Evolutionary conservation across 2,888 invertebrate species (phyloP).

Genomic region (Cataglyphis livida): DNA sequence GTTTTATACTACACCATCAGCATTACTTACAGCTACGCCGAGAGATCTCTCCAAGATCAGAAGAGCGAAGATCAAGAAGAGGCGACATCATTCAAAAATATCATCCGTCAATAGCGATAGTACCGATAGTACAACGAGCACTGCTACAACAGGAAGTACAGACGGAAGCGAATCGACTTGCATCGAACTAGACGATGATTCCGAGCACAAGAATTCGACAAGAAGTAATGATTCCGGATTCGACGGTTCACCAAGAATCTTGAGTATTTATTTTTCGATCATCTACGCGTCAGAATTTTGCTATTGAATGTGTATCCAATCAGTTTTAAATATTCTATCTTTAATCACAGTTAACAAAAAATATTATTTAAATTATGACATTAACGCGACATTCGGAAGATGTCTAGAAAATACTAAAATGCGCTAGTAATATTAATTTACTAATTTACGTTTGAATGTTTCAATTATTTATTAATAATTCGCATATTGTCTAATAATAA

Average conservation of each 20-base stretch:
- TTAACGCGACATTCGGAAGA: not conserved
- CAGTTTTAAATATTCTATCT: not conserved
- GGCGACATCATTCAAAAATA: slow-evolving; percentile 80
- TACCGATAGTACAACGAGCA: slow-evolving; percentile 81
- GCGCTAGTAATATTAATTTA: slow-evolving; percentile 1
- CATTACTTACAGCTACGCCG: slow-evolving; percentile 83
- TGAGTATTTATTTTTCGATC: slow-evolving; percentile 79
- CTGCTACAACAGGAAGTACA: slow-evolving; percentile 78
- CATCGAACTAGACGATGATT: slow-evolving; percentile 86
- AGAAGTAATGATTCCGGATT: slow-evolving; percentile 95
- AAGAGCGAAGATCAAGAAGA: slow-evolving; percentile 82
- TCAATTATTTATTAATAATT: slow-evolving; percentile 1
- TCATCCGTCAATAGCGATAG: slow-evolving; percentile 82
- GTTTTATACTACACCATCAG: slow-evolving; percentile 84
- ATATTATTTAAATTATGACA: not conserved
- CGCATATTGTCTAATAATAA: not conserved
- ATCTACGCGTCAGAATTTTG: slow-evolving; percentile 33
- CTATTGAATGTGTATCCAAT: not conserved
- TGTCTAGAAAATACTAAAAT: slow-evolving; percentile 4
- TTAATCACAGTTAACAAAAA: not conserved
- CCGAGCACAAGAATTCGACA: slow-evolving; percentile 88
- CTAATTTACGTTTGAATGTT: not conserved
- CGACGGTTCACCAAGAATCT: slow-evolving; percentile 86
- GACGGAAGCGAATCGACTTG: slow-evolving; percentile 82
- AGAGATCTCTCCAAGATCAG: slow-evolving; percentile 83